Evolutionary conservation across 1,140 invertebrate species (phyloP).

Genomic region (Ceratosolen fusciceps): DNA sequence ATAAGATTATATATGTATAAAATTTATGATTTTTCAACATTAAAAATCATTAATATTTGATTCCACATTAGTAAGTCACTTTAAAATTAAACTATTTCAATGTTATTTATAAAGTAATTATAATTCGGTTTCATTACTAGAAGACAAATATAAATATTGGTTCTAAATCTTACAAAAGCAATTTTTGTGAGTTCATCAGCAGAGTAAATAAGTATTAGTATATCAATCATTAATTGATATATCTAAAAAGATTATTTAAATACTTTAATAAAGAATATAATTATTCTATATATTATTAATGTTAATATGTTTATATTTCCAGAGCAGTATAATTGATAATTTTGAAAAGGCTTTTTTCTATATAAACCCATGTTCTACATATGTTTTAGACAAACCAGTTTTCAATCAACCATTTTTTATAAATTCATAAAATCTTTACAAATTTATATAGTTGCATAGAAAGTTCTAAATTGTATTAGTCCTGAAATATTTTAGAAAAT

Average conservation of each 20-base stretch:
- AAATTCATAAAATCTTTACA: slow-evolving; percentile 59
- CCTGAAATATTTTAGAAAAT: background rate
- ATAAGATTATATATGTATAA: slow-evolving; percentile 67
- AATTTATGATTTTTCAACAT: slow-evolving; percentile 68
- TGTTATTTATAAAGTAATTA: slow-evolving; percentile 58
- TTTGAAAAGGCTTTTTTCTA: slow-evolving; percentile 59
- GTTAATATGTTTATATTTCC: background rate
- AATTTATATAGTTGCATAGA: slow-evolving; percentile 55
- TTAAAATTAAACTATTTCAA: slow-evolving; percentile 60
- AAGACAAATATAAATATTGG: slow-evolving; percentile 61
- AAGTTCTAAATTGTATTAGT: background rate
- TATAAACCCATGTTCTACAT: slow-evolving; percentile 59
- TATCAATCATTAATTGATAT: slow-evolving; percentile 60
- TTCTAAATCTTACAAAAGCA: slow-evolving; percentile 56
- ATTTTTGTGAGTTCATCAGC: slow-evolving; percentile 55
- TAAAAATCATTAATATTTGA: slow-evolving; percentile 60
- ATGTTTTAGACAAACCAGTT: slow-evolving; percentile 54
- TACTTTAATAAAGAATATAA: background rate
- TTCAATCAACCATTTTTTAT: slow-evolving; percentile 54
- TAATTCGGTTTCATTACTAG: slow-evolving; percentile 53
- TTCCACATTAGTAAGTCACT: slow-evolving; percentile 60
- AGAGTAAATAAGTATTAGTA: slow-evolving; percentile 57
- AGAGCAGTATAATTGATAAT: slow-evolving; percentile 57
- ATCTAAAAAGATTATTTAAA: slow-evolving; percentile 52
- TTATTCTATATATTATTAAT: slow-evolving; percentile 22